Evolutionary conservation across 2,797 vertebrate species (phyloP).

Genomic region (Anguilla obscura): DNA sequence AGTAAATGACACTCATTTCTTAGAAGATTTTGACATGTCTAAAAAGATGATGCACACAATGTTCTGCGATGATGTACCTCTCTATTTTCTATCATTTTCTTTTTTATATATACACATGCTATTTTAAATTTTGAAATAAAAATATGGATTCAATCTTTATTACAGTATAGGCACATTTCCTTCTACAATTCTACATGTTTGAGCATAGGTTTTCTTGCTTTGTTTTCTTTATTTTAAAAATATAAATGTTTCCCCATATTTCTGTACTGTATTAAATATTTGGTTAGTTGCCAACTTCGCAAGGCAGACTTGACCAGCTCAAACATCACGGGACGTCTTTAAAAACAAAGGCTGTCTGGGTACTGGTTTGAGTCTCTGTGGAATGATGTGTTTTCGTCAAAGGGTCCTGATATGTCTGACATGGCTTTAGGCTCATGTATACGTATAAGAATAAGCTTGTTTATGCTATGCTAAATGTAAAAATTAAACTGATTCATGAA

Average conservation of each 20-base stretch:
- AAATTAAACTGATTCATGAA: not conserved
- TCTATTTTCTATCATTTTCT: conserved; percentile 44
- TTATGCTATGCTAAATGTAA: not conserved
- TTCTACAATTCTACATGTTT: conserved; percentile 54
- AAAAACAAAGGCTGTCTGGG: not conserved
- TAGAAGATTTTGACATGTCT: not conserved
- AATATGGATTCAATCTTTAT: conserved; percentile 34
- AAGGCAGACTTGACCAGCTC: not conserved
- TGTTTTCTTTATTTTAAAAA: conserved; percentile 25
- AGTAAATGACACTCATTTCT: not conserved
- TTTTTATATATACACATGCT: conserved; percentile 49
- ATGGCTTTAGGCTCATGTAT: conserved; percentile 9
- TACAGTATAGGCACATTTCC: conserved; percentile 36
- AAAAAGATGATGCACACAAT: not conserved
- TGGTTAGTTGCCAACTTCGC: conserved; percentile 12
- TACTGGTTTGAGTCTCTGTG: not conserved
- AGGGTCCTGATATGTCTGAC: not conserved
- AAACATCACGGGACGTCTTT: not conserved
- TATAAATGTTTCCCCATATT: conserved; percentile 10
- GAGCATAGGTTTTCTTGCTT: conserved; percentile 52
- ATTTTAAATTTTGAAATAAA: conserved; percentile 48
- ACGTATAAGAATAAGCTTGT: not conserved
- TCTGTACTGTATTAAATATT: conserved; percentile 10
- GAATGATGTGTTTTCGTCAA: not conserved
- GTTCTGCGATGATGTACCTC: conserved; percentile 45